These are phyloP conservation scores for Meriones unguiculatus DNA, from an alignment of 2,113 vertebrate genomes.

Conservation along the genomic window DNA sequence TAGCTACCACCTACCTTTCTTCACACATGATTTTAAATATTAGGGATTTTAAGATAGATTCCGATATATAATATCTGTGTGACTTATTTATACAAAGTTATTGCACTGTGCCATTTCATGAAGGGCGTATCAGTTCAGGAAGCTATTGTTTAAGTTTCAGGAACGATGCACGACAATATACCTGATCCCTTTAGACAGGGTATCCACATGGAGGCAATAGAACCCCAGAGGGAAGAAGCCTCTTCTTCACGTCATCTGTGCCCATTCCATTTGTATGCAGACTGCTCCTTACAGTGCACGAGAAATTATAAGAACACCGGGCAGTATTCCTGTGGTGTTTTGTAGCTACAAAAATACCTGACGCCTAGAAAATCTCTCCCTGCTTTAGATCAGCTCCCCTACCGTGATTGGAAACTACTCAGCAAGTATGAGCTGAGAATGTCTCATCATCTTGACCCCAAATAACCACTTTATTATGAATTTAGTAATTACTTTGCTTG, in stretches of 20 bases:
- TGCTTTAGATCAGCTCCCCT: background rate
- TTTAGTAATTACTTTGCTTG: constrained; percentile 57
- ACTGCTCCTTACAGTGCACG: background rate
- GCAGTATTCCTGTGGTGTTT: constrained; percentile 8
- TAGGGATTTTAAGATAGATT: constrained; percentile 27
- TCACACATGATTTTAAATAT: constrained; percentile 19
- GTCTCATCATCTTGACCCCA: constrained; percentile 17
- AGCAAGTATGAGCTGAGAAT: constrained; percentile 25
- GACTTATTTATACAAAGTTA: constrained; percentile 17
- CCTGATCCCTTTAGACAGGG: background rate
- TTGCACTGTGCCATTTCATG: constrained; percentile 4
- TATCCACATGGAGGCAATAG: background rate
- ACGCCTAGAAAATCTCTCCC: background rate
- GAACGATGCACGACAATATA: background rate
- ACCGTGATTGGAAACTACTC: constrained; percentile 32
- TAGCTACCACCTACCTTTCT: background rate
- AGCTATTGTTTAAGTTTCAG: background rate
- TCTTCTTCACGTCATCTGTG: background rate
- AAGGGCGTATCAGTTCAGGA: constrained; percentile 23
- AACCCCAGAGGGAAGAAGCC: background rate
- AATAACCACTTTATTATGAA: constrained; percentile 57
- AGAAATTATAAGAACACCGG: background rate
- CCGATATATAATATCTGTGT: background rate
- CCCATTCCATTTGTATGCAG: background rate
- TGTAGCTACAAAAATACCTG: constrained; percentile 1